Evolutionary conservation across 2,888 invertebrate genomes (phyloP).

Genomic region (Pterobdella sp.): DNA sequence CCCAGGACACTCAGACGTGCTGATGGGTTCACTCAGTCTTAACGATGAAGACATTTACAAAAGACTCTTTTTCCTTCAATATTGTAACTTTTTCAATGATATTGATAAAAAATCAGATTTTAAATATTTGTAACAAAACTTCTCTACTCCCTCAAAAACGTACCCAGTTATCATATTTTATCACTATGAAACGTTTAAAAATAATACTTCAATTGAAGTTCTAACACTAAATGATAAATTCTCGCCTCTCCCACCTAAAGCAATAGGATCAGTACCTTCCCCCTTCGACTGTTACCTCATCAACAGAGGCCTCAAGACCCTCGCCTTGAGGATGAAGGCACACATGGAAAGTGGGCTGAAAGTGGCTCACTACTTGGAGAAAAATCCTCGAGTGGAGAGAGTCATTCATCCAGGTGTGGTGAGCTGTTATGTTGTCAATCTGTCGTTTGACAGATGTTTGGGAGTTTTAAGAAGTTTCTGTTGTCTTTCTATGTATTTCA

Average conservation of each 20-base stretch:
- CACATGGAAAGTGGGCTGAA: slow-evolving; percentile 50
- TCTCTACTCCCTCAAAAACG: neutral
- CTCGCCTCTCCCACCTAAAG: slow-evolving; percentile 50
- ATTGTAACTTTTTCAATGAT: slow-evolving; percentile 58
- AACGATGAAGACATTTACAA: slow-evolving; percentile 66
- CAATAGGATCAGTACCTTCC: slow-evolving; percentile 84
- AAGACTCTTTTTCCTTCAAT: slow-evolving; percentile 74
- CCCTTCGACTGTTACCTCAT: slow-evolving; percentile 93
- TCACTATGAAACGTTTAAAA: neutral
- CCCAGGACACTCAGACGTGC: slow-evolving; percentile 78
- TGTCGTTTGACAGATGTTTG: no score
- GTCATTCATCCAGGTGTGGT: slow-evolving; percentile 49
- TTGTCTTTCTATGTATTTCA: no score
- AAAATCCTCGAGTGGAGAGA: slow-evolving; percentile 45
- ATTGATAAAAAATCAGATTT: neutral
- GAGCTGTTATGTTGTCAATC: slow-evolving; percentile 10
- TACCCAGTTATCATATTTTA: neutral
- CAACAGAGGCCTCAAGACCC: slow-evolving; percentile 56
- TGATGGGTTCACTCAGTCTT: slow-evolving; percentile 82
- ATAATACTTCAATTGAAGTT: no score
- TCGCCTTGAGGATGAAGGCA: slow-evolving; percentile 50
- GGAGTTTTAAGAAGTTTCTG: neutral
- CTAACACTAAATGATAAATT: neutral
- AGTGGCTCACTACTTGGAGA: slow-evolving; percentile 48
- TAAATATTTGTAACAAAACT: neutral